Percentiles rank a stretch among this genome's conserved stretches.
Evolutionary conservation across 2,797 vertebrate species (phyloP).

Genomic region (Coluber constrictor): DNA sequence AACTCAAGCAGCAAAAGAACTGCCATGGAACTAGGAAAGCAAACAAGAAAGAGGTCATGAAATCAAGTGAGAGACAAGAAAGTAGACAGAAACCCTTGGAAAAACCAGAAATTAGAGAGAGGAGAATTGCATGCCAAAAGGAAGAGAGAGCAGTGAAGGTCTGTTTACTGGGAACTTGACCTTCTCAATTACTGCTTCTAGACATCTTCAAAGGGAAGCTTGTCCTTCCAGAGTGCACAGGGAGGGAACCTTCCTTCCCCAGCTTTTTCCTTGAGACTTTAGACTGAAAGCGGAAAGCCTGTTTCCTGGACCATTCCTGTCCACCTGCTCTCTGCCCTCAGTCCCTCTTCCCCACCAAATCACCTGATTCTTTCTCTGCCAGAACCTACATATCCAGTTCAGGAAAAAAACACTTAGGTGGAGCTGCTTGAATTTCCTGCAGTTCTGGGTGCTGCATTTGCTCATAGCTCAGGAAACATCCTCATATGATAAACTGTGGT

Average conservation of each 20-base stretch:
- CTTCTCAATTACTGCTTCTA: background rate
- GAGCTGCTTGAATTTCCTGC: conserved; percentile 35
- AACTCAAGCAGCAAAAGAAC: background rate
- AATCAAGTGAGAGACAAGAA: background rate
- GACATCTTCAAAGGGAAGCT: background rate
- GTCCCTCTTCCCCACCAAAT: background rate
- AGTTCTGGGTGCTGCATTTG: background rate
- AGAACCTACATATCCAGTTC: background rate
- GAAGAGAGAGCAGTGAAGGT: conserved; percentile 22
- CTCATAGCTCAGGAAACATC: conserved; percentile 14
- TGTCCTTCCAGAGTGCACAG: background rate
- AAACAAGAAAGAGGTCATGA: background rate
- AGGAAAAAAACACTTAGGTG: conserved; percentile 41
- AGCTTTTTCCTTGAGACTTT: conserved; percentile 44
- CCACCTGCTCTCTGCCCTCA: background rate
- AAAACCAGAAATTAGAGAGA: conserved; percentile 8
- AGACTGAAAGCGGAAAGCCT: conserved; percentile 44
- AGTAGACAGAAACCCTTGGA: background rate
- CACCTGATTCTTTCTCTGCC: conserved; percentile 27
- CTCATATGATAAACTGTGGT: background rate
- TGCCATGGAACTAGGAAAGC: background rate
- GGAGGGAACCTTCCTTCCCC: conserved; percentile 13
- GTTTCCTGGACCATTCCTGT: conserved; percentile 46
- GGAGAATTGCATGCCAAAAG: conserved; percentile 8
- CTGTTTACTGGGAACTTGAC: background rate